A percentile compares a stretch with the other conserved stretches of the same genome.
Evolutionary conservation across 2,888 invertebrate genomes (phyloP).

Genomic region (Tenthredo livida): DNA sequence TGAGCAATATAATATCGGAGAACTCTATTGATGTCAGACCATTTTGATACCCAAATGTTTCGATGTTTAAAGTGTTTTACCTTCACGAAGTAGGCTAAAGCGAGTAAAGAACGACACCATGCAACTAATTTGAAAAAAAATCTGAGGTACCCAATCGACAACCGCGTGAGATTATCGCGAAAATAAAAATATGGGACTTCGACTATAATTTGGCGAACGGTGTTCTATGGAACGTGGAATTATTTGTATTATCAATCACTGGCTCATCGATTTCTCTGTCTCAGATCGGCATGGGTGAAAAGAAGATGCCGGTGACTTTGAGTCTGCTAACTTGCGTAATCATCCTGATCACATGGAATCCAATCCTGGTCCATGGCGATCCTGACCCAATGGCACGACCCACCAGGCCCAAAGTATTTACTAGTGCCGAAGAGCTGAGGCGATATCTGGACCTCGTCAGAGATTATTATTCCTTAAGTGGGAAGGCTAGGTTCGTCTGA

Average conservation of each 20-base stretch:
- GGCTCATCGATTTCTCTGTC: not conserved
- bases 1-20: not conserved
- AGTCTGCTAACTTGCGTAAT: conserved; percentile 29
- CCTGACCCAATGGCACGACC: conserved; percentile 69
- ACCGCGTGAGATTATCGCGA: not conserved
- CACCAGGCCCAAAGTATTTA: conserved; percentile 77
- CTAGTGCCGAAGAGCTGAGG: conserved; percentile 78
- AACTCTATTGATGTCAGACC: too few relatives aligned
- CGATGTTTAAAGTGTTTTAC: not conserved
- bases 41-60: not conserved
- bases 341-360: conserved; percentile 31
- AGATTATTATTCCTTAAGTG: conserved; percentile 80
- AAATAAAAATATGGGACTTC: not conserved
- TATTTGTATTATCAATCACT: not conserved
- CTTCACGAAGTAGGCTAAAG: not conserved
- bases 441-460: conserved; percentile 79
- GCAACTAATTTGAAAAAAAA: not conserved
- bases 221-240: not conserved
- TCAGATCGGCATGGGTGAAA: conserved; percentile 41
- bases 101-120: not conserved
- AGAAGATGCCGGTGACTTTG: conserved; percentile 44
- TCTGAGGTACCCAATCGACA: not conserved
- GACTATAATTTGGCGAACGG: not conserved
- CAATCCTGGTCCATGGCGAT: conserved; percentile 57
- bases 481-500: conserved; percentile 78